Percentiles rank a stretch among this genome's conserved stretches.
These are phyloP conservation scores for Chaetorhynchus papuensis DNA, from an alignment of 2,113 vertebrate genomes.

Conservation along the genomic window DNA sequence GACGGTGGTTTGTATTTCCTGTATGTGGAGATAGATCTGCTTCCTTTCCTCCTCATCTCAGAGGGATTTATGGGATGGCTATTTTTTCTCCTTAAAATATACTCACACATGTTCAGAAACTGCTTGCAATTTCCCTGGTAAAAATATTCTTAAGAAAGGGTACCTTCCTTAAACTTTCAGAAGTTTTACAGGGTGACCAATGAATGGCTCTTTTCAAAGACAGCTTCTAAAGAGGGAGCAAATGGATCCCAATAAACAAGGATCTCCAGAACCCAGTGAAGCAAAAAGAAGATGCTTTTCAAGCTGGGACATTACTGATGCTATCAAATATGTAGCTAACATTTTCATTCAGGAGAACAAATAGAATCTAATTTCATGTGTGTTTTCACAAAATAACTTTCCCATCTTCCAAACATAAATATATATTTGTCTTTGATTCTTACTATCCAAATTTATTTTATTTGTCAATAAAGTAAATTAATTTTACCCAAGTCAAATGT, in stretches of 20 bases:
- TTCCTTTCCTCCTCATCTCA: not conserved
- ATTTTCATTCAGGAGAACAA: not conserved
- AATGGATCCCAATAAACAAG: not conserved
- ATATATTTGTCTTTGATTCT: not conserved
- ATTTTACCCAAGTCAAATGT: not conserved
- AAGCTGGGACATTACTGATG: not conserved
- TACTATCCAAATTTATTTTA: not conserved
- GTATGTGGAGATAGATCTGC: not conserved
- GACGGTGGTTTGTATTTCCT: not conserved
- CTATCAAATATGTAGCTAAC: not conserved
- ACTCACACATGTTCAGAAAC: not conserved
- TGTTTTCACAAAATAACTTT: not conserved
- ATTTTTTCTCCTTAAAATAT: not conserved
- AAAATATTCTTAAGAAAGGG: not conserved
- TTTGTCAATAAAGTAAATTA: not conserved
- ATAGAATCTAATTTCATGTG: not conserved
- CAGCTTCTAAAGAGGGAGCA: not conserved
- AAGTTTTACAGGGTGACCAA: not conserved
- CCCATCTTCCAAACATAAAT: not conserved
- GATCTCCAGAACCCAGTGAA: not conserved
- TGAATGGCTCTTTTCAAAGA: not conserved
- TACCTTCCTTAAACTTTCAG: not conserved
- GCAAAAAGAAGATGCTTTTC: not conserved
- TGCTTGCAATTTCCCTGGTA: not conserved
- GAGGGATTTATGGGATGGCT: not conserved